Evolutionary conservation across 2,888 invertebrate species (phyloP).

Genomic region (Polydesmus complanatus): DNA sequence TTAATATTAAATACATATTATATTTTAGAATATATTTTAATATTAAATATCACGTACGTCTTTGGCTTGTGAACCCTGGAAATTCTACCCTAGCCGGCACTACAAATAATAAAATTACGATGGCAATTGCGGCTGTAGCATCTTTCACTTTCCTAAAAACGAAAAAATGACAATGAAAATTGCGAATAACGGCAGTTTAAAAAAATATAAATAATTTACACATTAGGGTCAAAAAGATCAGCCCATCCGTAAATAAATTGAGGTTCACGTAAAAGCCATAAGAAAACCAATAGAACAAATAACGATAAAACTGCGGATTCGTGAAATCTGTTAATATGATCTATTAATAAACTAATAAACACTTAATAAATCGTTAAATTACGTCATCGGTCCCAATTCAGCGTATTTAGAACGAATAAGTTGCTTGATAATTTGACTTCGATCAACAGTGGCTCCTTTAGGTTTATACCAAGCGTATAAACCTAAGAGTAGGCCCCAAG

Average conservation of each 20-base stretch:
- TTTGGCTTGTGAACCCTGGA: slow-evolving; percentile 7
- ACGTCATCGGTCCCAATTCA: slow-evolving; percentile 16
- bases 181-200: not conserved
- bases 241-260: slow-evolving; percentile 83
- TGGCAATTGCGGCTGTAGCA: slow-evolving; percentile 35
- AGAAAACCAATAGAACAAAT: slow-evolving; percentile 60
- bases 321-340: slow-evolving; percentile 16
- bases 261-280: slow-evolving; percentile 82
- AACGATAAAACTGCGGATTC: slow-evolving; percentile 38
- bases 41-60: slow-evolving; percentile 8
- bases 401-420: slow-evolving; percentile 13
- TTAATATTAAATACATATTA: not conserved
- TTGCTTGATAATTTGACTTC: slow-evolving; percentile 8
- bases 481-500: slow-evolving; percentile 59
- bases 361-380: not conserved
- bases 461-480: slow-evolving; percentile 10
- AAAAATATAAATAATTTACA: slow-evolving; percentile 10
- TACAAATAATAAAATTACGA: slow-evolving; percentile 31
- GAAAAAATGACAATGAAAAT: not conserved
- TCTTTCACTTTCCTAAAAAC: slow-evolving; percentile 28
- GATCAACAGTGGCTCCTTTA: slow-evolving; percentile 1
- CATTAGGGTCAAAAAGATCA: slow-evolving; percentile 39
- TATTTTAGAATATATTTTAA: no score
- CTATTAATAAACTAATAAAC: not conserved
- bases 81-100: slow-evolving; percentile 7